These are phyloP conservation scores for Falco peregrinus DNA, from an alignment of 2,797 vertebrate genomes.

Conservation along the genomic window DNA sequence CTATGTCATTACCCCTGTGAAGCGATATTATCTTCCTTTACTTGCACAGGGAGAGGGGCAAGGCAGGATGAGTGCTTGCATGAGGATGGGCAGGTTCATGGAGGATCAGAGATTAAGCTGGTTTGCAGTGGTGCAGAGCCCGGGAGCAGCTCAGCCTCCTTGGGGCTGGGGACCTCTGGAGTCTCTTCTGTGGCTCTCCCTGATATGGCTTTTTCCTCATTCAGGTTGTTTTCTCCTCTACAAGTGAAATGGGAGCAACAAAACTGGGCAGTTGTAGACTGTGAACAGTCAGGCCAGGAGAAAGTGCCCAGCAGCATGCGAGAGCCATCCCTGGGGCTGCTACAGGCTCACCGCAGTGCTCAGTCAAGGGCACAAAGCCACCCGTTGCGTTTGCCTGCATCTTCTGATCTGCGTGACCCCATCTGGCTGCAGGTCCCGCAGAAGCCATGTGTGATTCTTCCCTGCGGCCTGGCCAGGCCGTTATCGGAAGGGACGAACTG, in stretches of 20 bases:
- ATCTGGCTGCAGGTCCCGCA: not conserved
- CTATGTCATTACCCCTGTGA: fast-evolving
- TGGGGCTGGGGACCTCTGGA: not conserved
- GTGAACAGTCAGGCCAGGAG: not conserved
- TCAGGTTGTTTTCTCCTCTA: not conserved
- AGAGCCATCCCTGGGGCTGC: not conserved
- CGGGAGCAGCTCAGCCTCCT: not conserved
- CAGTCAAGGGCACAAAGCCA: not conserved
- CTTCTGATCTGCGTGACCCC: not conserved
- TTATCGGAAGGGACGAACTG: fast-evolving
- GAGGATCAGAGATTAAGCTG: not conserved
- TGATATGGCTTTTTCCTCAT: not conserved
- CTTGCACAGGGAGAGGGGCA: not conserved
- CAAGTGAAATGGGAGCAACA: not conserved
- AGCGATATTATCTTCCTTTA: not conserved
- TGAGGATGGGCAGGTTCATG: not conserved
- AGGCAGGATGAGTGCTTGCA: not conserved
- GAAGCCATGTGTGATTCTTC: not conserved
- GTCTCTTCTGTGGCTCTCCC: not conserved
- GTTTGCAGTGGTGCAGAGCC: not conserved
- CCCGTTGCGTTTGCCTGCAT: not conserved
- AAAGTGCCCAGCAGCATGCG: fast-evolving
- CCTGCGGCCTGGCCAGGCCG: fast-evolving
- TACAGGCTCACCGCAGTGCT: not conserved
- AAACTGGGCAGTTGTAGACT: not conserved